Base-by-base conservation (phyloP, 2,888 invertebrate species). In the Digitonthophagus gazella region DNA sequence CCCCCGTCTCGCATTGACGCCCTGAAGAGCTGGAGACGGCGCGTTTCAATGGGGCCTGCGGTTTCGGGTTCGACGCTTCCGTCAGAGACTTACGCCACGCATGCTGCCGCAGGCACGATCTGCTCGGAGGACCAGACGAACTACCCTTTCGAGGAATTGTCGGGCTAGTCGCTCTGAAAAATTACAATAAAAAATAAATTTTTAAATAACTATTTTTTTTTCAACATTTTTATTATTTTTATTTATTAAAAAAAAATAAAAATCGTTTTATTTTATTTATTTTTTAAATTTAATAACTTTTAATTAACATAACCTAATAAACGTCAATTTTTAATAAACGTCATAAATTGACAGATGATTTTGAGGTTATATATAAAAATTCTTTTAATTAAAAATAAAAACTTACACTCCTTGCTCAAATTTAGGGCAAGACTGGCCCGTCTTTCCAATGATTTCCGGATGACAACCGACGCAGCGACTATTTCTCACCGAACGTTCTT, bases 21-120 rank as follows among this genome's bases (percentile, higher is more conserved):
- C 74, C 74, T 69, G 80, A 78, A 57, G 78, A 75, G 74, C 74
- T 76, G 61, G 80, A 73, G 83, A 84, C 84, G 84, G 85, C 83
- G 83, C 81, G 82, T 82, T 82, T 83, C 83, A 83, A 84, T 83
- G 85, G 84, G 83, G 84, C 83, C 83, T 83, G 84, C 84, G 84
- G 85, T 22, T 67, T 65, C 11, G 65, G 67, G 83, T 83, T 85
- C 83, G 83, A 82, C 79, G 79, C 82, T 75, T 79, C 82, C 83
- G 76, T 84, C 84, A 85, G 84, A 84, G 79, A 81, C 81, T 82
- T 79, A 80, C 79, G 79, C 80, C 76, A 81, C 79, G 79, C 81
- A 82, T 81, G 78, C 80, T 79, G 79, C 80, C 84, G 83, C 84
- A 84, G 84, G 84, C 75, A 75, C 84, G 75, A 75, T 72, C 77